A percentile compares a stretch with the other conserved stretches of the same genome.
Evolutionary conservation across 2,113 vertebrate species (phyloP).

Genomic region (Sinocyclocheilus grahami): DNA sequence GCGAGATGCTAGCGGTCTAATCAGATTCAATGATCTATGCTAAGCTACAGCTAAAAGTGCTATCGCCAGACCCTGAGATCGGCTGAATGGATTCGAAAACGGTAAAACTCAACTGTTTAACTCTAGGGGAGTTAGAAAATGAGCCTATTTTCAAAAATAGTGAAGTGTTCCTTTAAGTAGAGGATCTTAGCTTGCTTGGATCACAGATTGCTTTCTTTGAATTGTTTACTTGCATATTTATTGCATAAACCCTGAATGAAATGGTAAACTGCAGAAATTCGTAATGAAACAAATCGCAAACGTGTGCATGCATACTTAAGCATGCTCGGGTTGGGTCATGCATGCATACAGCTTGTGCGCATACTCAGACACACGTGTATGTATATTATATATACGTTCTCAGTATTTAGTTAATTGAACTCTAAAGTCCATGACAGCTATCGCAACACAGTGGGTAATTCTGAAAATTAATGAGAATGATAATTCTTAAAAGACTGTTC

Average conservation of each 20-base stretch:
- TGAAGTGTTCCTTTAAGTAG: not conserved
- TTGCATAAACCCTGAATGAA: slow-evolving; percentile 62
- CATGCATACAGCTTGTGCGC: not conserved
- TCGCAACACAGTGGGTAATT: slow-evolving; percentile 97
- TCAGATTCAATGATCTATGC: no score
- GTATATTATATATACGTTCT: slow-evolving; percentile 63
- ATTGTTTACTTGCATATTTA: slow-evolving; percentile 73
- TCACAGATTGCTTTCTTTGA: slow-evolving; percentile 7
- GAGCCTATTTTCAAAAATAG: no score
- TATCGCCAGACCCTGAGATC: no score
- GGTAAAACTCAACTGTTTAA: no score
- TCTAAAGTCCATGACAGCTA: slow-evolving; percentile 99
- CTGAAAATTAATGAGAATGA: slow-evolving; percentile 99
- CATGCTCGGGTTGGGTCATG: not conserved
- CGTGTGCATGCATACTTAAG: slow-evolving; percentile 21
- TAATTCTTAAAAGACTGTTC: slow-evolving; percentile 99
- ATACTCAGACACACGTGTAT: not conserved
- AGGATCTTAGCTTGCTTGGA: not conserved
- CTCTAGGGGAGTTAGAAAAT: no score
- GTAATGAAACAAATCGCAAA: slow-evolving; percentile 64
- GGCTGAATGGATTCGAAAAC: no score
- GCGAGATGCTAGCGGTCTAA: no score
- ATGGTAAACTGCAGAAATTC: slow-evolving; percentile 71
- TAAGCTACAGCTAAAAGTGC: no score
- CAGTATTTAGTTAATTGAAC: slow-evolving; percentile 97